Evolutionary conservation across 2,888 invertebrate species (phyloP), one percentile per base, ranked within the genome.

Genomic region (Apotomis capreana): DNA sequence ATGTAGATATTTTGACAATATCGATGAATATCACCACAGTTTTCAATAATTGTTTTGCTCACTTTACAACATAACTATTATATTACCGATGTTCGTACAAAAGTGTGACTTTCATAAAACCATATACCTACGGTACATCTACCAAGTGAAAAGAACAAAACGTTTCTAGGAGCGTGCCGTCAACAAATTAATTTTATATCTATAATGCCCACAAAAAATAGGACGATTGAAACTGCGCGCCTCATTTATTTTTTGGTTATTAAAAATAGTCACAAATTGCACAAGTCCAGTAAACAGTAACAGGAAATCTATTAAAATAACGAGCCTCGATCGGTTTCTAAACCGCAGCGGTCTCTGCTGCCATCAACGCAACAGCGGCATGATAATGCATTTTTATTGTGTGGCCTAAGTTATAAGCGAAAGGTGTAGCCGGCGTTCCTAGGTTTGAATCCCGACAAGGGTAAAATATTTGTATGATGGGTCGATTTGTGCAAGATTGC

Each of bases 241-340:
- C 46, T 62, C 74, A 74, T 74, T 71, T 64, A 58, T 57, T 71
- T 68, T 71, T 68, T 55, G 60, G 26, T 71, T 74, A 68, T 68
- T 81, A 82, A 80, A 83, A 84, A 81, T 78, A 81, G 78, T 76
- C 80, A 80, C 78, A 81, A 83, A 85, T 84, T 83, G 83, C 82
- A 79, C 80, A 75, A 75, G 79, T 77, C 78, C 80, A 78, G 80
- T 81, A 84, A 79, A 86, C 80, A 77, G 81, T 81, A 84, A 79
- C 86, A 87, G 89, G 87, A 89, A 87, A 86, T 83, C 78, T 80
- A 86, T 87, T 85, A 87, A 79, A 81, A 80, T 83, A 87, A 89
- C 88, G 85, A 80, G 77, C 78, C 78, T 76, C 77, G 83, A 89
- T 89, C 87, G 87, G 83, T 89, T 87, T 88, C 87, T 87, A 87